Evolutionary conservation across 2,113 vertebrate genomes (phyloP), one percentile per base, ranked within the genome.

Genomic region (Zingel zingel): DNA sequence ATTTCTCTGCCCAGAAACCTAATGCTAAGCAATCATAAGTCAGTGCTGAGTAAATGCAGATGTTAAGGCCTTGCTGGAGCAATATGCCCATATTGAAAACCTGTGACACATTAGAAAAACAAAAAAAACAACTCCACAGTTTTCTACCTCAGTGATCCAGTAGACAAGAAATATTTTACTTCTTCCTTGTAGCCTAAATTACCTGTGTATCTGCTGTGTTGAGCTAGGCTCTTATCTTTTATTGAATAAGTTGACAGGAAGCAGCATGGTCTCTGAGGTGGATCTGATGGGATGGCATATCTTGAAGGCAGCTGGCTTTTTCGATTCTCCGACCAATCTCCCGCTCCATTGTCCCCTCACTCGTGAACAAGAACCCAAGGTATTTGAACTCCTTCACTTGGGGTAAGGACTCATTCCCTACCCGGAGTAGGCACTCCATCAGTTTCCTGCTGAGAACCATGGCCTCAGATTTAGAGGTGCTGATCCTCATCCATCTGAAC

Each of bases 171-270:
- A 80, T 56, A 43, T 74, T 87, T 86, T 65, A 61, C 81, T 74
- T 57, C 51, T 39, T 59, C n/a, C 58, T 47, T 84, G 48, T 82
- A 68, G 79, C 79, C 81, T 83, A 86, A 92, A 93, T 91, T 78
- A 89, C 88, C 80, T 68, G 70, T 85, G 75, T 88, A 91, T 86
- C 89, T 92, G 90, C 76, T 70, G 48, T 50, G 70, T 67, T 69
- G 56, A 91, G 88, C 90, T 91, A 92, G 76, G 84, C 84, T 66
- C 86, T 88, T 93, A 94, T 94, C 92, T 90, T 61, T 58, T 70
- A 85, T 82, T 84, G 78, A 89, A 84, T 74, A 86, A 70, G 86
- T 85, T 88, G 86, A 89, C 79, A 89, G 48, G 67, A 65, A 81
- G 79, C 77, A 80, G 77, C 71, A 45, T 81, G 81, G 73, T 54